These are phyloP conservation scores for Ganaspis brasiliensis DNA, from an alignment of 2,888 invertebrate genomes.

Conservation along the genomic window DNA sequence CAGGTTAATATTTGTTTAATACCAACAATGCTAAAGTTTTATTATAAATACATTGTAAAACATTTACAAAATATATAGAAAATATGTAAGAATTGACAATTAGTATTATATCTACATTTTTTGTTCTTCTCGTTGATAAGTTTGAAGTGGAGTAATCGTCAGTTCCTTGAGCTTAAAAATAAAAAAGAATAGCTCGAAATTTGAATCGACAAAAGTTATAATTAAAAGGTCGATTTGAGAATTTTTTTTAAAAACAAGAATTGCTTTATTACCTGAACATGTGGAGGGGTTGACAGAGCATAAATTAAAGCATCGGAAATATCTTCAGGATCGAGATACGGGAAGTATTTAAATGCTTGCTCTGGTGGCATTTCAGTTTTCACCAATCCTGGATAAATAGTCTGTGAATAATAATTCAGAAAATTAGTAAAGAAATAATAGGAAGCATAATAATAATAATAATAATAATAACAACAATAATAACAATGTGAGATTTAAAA, in stretches of 20 bases:
- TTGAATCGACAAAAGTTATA: too few relatives aligned
- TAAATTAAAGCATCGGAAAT: constrained; percentile 66
- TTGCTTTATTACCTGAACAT: constrained; percentile 64
- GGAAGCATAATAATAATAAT: too few relatives aligned
- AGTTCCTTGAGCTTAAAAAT: background rate
- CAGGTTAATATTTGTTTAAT: too few relatives aligned
- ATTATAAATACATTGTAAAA: too few relatives aligned
- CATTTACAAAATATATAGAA: too few relatives aligned
- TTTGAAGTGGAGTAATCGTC: constrained; percentile 11
- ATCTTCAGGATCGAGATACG: constrained; percentile 63
- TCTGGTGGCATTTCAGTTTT: constrained; percentile 68
- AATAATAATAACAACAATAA: too few relatives aligned
- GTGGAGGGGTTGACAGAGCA: constrained; percentile 65
- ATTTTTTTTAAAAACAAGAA: background rate
- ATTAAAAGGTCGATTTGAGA: too few relatives aligned
- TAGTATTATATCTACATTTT: too few relatives aligned
- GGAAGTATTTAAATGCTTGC: background rate
- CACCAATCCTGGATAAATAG: constrained; percentile 76
- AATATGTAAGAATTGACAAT: too few relatives aligned
- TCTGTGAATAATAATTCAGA: constrained; percentile 63
- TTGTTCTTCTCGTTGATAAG: background rate
- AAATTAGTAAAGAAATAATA: background rate
- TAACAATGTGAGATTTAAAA: too few relatives aligned
- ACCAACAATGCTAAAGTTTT: too few relatives aligned
- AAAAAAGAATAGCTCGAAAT: background rate